Percentiles rank a stretch among this genome's conserved stretches.
phyloP scores from a whole-genome alignment of 2,113 vertebrate species.

The Chloropsis cyanopogon region DNA sequence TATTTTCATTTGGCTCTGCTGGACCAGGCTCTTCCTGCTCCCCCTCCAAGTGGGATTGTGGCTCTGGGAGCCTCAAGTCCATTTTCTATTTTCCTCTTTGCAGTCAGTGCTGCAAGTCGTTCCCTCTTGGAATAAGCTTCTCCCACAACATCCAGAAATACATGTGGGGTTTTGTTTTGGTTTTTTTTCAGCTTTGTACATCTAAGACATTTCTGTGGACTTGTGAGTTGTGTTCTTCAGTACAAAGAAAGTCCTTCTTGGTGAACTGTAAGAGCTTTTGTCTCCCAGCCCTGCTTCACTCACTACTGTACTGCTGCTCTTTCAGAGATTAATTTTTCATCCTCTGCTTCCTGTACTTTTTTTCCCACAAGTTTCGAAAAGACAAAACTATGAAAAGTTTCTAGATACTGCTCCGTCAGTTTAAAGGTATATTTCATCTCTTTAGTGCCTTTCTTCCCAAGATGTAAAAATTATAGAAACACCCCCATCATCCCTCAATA shows the following conservation, averaged over 20 bases:
- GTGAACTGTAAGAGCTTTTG: neutral
- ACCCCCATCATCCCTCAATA: neutral
- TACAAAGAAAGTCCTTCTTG: neutral
- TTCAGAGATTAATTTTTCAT: slow-evolving; percentile 6
- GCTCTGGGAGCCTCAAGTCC: neutral
- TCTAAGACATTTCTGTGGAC: neutral
- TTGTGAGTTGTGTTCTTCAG: neutral
- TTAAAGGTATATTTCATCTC: neutral
- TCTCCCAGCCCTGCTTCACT: neutral
- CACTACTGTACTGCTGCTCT: neutral
- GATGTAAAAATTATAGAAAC: neutral
- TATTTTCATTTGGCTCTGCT: neutral
- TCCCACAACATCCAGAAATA: neutral
- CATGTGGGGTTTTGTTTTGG: too few species aligned
- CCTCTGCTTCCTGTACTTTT: neutral
- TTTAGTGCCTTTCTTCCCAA: neutral
- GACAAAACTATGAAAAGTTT: neutral
- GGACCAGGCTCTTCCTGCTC: neutral
- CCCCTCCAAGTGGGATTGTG: neutral
- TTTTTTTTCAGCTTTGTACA: neutral
- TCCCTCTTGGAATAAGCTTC: neutral
- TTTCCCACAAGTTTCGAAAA: neutral
- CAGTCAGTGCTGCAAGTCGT: neutral
- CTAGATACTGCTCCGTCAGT: neutral
- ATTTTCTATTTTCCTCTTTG: neutral